phyloP scores from a whole-genome alignment of 2,888 invertebrate genomes.

The Lissocephala sabroskyi region DNA sequence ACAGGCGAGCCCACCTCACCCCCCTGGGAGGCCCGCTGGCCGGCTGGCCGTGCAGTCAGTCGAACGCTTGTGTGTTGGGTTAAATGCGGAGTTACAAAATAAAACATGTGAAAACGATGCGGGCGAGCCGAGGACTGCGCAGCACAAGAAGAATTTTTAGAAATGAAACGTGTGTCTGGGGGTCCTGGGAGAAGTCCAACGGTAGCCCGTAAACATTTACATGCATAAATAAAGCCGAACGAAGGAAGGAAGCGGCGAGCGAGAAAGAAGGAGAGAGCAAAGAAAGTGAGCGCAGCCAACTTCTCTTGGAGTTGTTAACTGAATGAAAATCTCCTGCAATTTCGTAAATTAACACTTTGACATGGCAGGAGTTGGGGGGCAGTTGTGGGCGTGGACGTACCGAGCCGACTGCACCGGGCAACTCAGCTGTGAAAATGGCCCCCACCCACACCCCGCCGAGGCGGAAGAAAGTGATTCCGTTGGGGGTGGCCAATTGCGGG shows the following conservation, averaged over 20 bases:
- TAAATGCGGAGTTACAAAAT: conserved; percentile 36
- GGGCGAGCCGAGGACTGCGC: conserved; percentile 23
- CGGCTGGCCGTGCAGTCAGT: background rate
- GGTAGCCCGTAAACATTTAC: conserved; percentile 38
- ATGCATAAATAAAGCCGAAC: conserved; percentile 45
- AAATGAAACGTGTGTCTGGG: conserved; percentile 26
- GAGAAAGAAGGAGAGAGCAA: conserved; percentile 4
- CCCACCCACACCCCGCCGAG: background rate
- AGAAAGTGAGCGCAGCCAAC: conserved; percentile 20
- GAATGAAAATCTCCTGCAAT: conserved; percentile 61
- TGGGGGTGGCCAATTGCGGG: conserved; percentile 4
- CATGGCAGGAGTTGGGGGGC: conserved; percentile 3
- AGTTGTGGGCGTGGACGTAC: conserved; percentile 1
- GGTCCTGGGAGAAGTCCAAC: background rate
- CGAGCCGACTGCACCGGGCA: conserved; percentile 14
- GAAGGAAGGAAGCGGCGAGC: conserved; percentile 3
- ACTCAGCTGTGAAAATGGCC: conserved; percentile 35
- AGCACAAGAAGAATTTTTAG: conserved; percentile 26
- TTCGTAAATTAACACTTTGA: conserved; percentile 62
- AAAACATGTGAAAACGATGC: conserved; percentile 38
- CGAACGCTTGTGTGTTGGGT: conserved; percentile 3
- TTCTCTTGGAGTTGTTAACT: conserved; percentile 53
- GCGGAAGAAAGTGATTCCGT: background rate
- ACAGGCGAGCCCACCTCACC: background rate
- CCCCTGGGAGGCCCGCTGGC: too few relatives aligned